phyloP scores from a whole-genome alignment of 2,113 vertebrate species.

The Etheostoma spectabile region DNA sequence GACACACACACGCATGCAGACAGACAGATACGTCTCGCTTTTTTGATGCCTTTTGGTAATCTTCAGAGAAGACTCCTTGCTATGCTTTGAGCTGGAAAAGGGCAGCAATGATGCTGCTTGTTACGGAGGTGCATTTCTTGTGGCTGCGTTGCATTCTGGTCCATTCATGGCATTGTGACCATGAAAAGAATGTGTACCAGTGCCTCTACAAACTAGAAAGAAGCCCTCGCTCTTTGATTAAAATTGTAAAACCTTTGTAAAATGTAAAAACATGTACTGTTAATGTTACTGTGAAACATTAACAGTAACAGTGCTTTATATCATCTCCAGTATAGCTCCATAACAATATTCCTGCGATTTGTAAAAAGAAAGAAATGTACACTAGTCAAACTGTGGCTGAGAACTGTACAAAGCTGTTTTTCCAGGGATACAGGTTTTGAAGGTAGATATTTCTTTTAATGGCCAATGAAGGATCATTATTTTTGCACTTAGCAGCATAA shows the following conservation, averaged over 20 bases:
- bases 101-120: not conserved
- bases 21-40: no score
- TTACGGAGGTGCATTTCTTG: not conserved
- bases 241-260: not conserved
- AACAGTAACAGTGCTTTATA: no score
- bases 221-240: constrained; percentile 1
- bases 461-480: not conserved
- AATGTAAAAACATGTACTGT: no score
- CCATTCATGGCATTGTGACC: not conserved
- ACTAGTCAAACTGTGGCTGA: not conserved
- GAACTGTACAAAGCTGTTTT: not conserved
- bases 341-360: not conserved
- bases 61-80: constrained; percentile 13
- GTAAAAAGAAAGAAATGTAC: no score
- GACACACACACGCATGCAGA: no score
- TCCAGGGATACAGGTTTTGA: not conserved
- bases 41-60: constrained; percentile 3
- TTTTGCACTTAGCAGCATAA: not conserved
- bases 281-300: no score
- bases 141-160: constrained; percentile 9
- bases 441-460: not conserved
- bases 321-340: no score
- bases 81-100: constrained; percentile 28
- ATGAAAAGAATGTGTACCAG: not conserved
- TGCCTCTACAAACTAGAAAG: not conserved